phyloP scores from a whole-genome alignment of 2,888 invertebrate species.

The Philhelius pedissequus region DNA sequence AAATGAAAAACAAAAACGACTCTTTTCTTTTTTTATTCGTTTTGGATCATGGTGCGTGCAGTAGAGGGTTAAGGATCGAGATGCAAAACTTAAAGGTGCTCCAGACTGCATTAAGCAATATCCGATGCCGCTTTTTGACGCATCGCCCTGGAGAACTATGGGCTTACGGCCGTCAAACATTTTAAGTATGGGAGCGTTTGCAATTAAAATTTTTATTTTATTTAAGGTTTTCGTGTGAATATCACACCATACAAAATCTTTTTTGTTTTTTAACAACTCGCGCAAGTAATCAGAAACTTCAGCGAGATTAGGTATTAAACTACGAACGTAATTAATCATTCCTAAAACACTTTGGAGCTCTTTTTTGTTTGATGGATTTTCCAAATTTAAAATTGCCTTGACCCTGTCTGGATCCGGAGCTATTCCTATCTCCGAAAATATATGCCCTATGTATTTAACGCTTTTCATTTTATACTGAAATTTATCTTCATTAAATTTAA shows the following conservation, averaged over 20 bases:
- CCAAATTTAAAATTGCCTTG: slow-evolving; percentile 29
- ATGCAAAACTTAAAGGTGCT: too few species aligned
- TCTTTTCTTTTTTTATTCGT: too few species aligned
- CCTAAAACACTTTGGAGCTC: slow-evolving; percentile 42
- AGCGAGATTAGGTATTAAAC: slow-evolving; percentile 50
- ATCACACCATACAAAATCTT: slow-evolving; percentile 24
- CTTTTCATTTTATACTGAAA: too few species aligned
- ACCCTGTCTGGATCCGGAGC: too few species aligned
- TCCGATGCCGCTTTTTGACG: too few species aligned
- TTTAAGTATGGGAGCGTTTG: too few species aligned
- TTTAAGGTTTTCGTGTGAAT: background rate
- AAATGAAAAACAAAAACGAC: too few species aligned
- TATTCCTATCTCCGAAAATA: slow-evolving; percentile 41
- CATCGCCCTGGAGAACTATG: too few species aligned
- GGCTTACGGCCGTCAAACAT: background rate
- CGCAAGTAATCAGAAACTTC: slow-evolving; percentile 45
- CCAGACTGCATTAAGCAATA: too few species aligned
- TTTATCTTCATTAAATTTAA: too few species aligned
- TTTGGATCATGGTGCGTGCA: too few species aligned
- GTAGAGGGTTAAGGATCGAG: too few species aligned
- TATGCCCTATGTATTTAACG: background rate
- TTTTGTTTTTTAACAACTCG: slow-evolving; percentile 48
- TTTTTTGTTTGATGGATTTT: slow-evolving; percentile 32
- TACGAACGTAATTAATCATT: slow-evolving; percentile 60
- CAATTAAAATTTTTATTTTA: background rate